Conservation (phyloP, 2,888 invertebrate species). For the Troides aeacus region DNA sequence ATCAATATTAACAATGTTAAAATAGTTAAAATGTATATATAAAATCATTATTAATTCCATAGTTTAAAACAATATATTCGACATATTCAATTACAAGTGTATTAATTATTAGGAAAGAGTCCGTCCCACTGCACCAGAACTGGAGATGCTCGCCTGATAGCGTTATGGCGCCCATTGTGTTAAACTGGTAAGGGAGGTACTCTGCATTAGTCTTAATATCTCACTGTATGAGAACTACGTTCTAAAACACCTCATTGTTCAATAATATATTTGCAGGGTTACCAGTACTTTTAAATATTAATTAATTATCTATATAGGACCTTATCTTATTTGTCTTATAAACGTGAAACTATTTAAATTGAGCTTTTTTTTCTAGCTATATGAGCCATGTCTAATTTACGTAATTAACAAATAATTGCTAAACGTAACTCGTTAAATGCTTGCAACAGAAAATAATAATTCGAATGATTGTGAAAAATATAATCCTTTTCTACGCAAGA, state of each 20-base stretch:
- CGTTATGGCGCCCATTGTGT: slow-evolving; percentile 49
- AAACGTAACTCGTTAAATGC: no score
- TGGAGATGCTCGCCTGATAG: slow-evolving; percentile 51
- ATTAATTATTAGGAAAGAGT: slow-evolving; percentile 7
- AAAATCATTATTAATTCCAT: neutral
- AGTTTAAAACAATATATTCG: neutral
- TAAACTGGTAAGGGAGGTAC: slow-evolving; percentile 34
- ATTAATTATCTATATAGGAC: no score
- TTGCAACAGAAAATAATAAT: no score
- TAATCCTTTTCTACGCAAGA: no score
- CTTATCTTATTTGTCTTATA: no score
- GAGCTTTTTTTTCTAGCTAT: no score
- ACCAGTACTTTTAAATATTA: neutral
- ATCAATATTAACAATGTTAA: no score
- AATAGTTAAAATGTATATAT: no score
- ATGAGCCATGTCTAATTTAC: no score
- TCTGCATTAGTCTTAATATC: slow-evolving; percentile 68
- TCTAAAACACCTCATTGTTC: slow-evolving; percentile 65
- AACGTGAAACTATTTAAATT: no score
- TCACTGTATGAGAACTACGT: slow-evolving; percentile 49
- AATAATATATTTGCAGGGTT: slow-evolving; percentile 37
- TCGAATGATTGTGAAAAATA: no score
- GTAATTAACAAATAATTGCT: no score
- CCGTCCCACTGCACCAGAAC: neutral
- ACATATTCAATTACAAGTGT: neutral